These are phyloP conservation scores for Caenorhabditis uteleia DNA, from an alignment of 2,888 invertebrate species.

Conservation along the genomic window DNA sequence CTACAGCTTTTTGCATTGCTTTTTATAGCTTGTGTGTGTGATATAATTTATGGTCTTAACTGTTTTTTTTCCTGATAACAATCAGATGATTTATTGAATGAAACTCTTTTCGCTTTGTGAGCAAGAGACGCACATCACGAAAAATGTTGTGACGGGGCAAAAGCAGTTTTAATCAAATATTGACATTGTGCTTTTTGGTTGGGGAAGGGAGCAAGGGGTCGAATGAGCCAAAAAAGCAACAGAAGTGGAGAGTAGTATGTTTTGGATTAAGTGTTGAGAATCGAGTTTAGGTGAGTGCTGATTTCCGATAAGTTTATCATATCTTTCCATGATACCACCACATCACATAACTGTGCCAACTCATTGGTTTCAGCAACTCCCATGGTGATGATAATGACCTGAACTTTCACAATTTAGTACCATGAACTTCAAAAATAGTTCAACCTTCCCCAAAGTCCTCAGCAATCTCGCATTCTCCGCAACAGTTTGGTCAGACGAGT, in stretches of 20 bases:
- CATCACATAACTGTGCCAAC: slow-evolving; percentile 12
- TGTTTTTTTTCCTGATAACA: slow-evolving; percentile 5
- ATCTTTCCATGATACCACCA: slow-evolving; percentile 18
- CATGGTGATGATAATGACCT: slow-evolving; percentile 26
- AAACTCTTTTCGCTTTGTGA: slow-evolving; percentile 25
- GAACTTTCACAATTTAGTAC: too few relatives aligned
- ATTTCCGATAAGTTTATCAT: slow-evolving; percentile 1
- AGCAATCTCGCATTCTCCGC: too few relatives aligned
- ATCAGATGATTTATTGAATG: slow-evolving; percentile 11
- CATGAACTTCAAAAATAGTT: too few relatives aligned
- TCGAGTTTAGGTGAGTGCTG: slow-evolving; percentile 16
- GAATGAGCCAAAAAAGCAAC: slow-evolving; percentile 3
- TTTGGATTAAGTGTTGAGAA: slow-evolving; percentile 10
- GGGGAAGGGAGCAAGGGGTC: slow-evolving; percentile 14
- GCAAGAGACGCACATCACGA: slow-evolving; percentile 25
- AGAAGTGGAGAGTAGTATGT: slow-evolving; percentile 5
- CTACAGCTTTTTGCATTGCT: slow-evolving; percentile 28
- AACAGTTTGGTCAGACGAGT: too few relatives aligned
- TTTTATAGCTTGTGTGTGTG: slow-evolving; percentile 27
- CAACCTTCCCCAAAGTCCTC: too few relatives aligned
- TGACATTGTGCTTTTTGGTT: slow-evolving; percentile 29
- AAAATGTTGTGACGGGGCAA: slow-evolving; percentile 15
- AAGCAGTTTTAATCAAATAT: slow-evolving; percentile 37
- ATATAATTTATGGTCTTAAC: slow-evolving; percentile 12
- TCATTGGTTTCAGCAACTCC: slow-evolving; percentile 1